Percentiles rank a stretch among this genome's conserved stretches.
These are phyloP conservation scores for Heliconius melpomene DNA, from an alignment of 1,140 invertebrate genomes.

Conservation along the genomic window DNA sequence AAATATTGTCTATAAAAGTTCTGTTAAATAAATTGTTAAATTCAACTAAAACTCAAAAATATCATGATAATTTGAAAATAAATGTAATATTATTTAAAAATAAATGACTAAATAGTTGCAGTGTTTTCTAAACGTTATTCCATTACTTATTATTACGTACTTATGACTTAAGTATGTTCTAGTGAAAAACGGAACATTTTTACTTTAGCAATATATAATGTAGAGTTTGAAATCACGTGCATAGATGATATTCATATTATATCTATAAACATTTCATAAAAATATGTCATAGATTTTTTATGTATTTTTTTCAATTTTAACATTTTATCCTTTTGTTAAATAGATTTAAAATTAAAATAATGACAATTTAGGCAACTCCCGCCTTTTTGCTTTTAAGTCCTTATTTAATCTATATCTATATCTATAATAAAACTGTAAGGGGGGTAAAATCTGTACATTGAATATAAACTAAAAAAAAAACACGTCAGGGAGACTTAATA, in stretches of 20 bases:
- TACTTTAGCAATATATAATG: not conserved
- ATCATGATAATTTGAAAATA: not conserved
- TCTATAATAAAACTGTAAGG: no score
- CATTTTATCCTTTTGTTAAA: no score
- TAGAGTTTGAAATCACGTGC: not conserved
- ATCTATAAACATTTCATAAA: no score
- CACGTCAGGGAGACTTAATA: no score
- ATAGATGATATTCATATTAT: not conserved
- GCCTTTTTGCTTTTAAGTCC: no score
- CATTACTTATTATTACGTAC: not conserved
- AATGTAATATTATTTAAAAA: not conserved
- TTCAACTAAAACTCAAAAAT: not conserved
- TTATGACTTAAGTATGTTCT: not conserved
- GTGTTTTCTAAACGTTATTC: not conserved
- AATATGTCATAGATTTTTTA: no score
- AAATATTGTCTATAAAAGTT: not conserved
- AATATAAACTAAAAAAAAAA: no score
- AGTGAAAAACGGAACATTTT: not conserved
- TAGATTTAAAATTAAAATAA: no score
- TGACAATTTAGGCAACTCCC: no score
- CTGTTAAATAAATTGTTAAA: not conserved
- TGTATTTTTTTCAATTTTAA: no score
- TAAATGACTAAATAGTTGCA: not conserved
- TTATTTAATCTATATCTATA: no score
- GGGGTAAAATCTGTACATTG: no score